Evolutionary conservation across 2,113 vertebrate species (phyloP).

Genomic region (Limnothrissa miodon): DNA sequence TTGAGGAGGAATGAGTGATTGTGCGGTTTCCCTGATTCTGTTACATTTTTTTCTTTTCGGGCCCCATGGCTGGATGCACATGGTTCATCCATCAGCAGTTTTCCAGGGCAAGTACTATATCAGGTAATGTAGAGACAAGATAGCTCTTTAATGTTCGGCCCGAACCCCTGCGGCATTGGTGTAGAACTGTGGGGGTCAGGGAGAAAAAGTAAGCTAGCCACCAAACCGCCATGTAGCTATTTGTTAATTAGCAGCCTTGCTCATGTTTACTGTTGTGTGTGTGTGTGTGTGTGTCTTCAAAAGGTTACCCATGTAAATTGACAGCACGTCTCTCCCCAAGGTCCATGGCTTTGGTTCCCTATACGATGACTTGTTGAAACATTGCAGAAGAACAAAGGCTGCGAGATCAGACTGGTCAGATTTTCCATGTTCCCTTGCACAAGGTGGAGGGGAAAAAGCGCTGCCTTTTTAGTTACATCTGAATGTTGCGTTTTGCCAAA

Average conservation of each 20-base stretch:
- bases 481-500: background rate
- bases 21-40: conserved; percentile 36
- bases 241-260: conserved; percentile 21
- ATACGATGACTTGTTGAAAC: background rate
- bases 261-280: conserved; percentile 29
- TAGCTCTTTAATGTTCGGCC: conserved; percentile 46
- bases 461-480: background rate
- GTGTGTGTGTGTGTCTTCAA: too few relatives aligned
- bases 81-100: conserved; percentile 56
- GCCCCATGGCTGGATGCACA: conserved; percentile 28
- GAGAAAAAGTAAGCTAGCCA: background rate
- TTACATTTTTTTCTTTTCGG: conserved; percentile 35
- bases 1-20: conserved; percentile 47
- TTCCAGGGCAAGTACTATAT: conserved; percentile 35
- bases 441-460: background rate
- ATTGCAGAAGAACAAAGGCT: background rate
- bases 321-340: conserved; percentile 2
- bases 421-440: background rate
- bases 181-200: conserved; percentile 36
- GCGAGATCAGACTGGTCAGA: background rate
- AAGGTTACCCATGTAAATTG: conserved; percentile 33
- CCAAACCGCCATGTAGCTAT: background rate
- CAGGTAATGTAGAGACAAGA: conserved; percentile 55
- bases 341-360: background rate
- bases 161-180: conserved; percentile 38